Evolutionary conservation across 2,113 vertebrate species (phyloP).

Genomic region (Gobio gobio): DNA sequence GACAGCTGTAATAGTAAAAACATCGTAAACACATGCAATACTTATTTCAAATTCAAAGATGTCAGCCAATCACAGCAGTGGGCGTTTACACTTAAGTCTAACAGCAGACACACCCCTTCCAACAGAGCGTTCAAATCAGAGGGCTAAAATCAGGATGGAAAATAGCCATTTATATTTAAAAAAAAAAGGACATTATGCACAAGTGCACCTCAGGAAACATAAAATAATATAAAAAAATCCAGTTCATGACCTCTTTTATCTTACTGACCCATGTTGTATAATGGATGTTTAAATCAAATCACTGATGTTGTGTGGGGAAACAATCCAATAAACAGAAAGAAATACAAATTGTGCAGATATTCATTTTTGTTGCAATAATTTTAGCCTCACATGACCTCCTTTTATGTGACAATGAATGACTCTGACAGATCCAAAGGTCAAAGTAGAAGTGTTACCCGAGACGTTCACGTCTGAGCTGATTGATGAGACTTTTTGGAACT

Average conservation of each 20-base stretch:
- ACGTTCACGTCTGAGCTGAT: conserved; percentile 1
- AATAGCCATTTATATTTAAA: too few species aligned
- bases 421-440: conserved; percentile 67
- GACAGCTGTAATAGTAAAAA: too few species aligned
- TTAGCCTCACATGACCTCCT: conserved; percentile 38
- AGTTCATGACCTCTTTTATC: neutral
- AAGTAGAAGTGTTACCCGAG: conserved; percentile 18
- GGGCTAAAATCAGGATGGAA: too few species aligned
- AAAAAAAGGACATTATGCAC: too few species aligned
- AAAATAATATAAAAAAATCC: too few species aligned
- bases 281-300: neutral
- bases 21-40: too few species aligned
- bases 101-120: too few species aligned
- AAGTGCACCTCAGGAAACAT: too few species aligned
- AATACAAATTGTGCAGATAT: neutral
- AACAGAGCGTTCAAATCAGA: too few species aligned
- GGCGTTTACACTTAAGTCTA: too few species aligned
- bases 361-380: neutral
- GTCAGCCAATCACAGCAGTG: too few species aligned
- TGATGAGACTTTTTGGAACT: conserved; percentile 9
- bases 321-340: neutral
- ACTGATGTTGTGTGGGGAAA: neutral
- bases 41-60: too few species aligned
- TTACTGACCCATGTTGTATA: neutral
- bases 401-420: neutral